Evolutionary conservation across 2,797 vertebrate species (phyloP), one percentile per base, ranked within the genome.

Genomic region (Lepus oiostolus): DNA sequence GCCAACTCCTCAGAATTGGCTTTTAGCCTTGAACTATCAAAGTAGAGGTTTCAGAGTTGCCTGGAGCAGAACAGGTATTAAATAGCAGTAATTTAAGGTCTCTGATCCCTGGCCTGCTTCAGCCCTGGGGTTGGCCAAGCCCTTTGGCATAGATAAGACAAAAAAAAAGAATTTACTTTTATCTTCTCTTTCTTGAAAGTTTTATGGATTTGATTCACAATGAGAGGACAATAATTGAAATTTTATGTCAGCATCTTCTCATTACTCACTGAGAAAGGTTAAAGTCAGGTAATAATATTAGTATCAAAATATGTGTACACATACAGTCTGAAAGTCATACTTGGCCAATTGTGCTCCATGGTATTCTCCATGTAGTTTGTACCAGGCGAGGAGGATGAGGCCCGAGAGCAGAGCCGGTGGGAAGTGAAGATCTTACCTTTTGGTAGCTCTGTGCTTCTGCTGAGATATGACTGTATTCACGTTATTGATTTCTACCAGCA

Each of bases 21-120:
- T 96, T 87, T 96, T 96, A 97, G 84, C 88, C 85, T 96, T 65
- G 85, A 92, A 42, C 14, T 97, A 96, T 97, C 94, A 97, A 97
- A 98, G 94, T 93, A 95, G 92, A 93, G 93, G 70, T 81, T 96
- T 95, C 86, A 81, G 60, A 67, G 58, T 88, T 79, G 87, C 93
- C 88, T 93, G 52, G 90, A 95, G 92, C 85, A 95, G 52, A 92
- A 32, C 17, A 96, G 93, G 72, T 96, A 94, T 89, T 96, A 96
- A 93, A 95, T 94, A 97, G 93, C 72, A 88, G 79, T 75, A 83
- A 74, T 96, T 95, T 72, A 77, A 87, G 84, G 93, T 42, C 82
- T 93, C 87, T 95, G 95, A 90, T 96, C 50, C 70, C 80, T 81
- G 5, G 26, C 50, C 76, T 90, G 54, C 84, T 88, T 24, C 38